Evolutionary conservation across 2,888 invertebrate genomes (phyloP), one percentile per base, ranked within the genome.

Genomic region (Nesidiocoris tenuis): DNA sequence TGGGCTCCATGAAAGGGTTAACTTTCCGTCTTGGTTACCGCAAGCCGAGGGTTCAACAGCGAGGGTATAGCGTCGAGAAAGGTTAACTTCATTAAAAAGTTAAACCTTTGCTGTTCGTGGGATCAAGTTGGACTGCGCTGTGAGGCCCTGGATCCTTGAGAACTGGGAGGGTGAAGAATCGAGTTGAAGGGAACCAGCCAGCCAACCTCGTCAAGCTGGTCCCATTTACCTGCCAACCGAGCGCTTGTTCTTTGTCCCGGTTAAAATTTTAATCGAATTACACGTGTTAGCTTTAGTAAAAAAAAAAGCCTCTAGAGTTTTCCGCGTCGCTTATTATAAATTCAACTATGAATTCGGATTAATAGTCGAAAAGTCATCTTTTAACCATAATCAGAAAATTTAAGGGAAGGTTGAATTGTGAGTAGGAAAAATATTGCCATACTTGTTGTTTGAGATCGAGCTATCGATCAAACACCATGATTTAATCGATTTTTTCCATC

Each of bases 31-130:
- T 65, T 65, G 39, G 39, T 65, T 25, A 65, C 39, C 65, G 39
- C 65, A 9, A 65, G 39, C 5, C 39, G 39, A 39, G 39, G 65
- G 25, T 65, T 65, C 17, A 19, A 65, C 25, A 39, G 39, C 39
- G 12, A 39, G 39, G 39, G 39, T 39, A 3, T n/a, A 3, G 39
- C 39, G 39, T 12, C 12, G 39, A 56, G 57, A 57, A 57, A 68
- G 19, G 70, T 70, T 57, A 70, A 70, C 70, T 70, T 70, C 57
- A 70, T 70, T 70, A 70, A 70, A 70, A 70, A 70, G 59, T 70
- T 70, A 7, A 70, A 56, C 22, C 17, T 59, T 57, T 25, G 57
- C n/a, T 24, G 22, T 23, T 18, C 23, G 57, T 59, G n/a, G 24
- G 25, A 56, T 9, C 57, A 24, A 56, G 70, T 22, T 22, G 24